Evolutionary conservation across 2,888 invertebrate genomes (phyloP).

Genomic region (Rotaria sp.): DNA sequence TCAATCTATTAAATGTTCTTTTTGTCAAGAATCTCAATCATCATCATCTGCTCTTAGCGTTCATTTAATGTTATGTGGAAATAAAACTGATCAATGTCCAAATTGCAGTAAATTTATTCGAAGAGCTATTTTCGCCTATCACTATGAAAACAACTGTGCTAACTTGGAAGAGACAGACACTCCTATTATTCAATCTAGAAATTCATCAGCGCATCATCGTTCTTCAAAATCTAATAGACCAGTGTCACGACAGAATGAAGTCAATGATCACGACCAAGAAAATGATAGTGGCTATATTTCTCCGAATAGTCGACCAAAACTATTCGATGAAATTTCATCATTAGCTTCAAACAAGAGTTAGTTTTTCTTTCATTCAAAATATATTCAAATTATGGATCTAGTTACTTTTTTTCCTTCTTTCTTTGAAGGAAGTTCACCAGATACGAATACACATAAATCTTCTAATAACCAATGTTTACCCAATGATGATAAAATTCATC

Average conservation of each 20-base stretch:
- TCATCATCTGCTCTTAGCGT: background rate
- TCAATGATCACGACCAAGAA: background rate
- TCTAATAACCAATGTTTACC: background rate
- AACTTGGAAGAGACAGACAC: background rate
- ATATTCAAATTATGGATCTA: too few relatives aligned
- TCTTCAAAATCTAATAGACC: background rate
- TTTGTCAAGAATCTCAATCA: background rate
- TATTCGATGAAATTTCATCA: too few relatives aligned
- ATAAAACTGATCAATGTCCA: background rate
- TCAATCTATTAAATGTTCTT: background rate
- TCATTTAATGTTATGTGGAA: background rate
- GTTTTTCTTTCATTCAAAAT: too few relatives aligned
- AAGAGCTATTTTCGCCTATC: background rate
- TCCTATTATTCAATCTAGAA: background rate
- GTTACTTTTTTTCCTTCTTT: too few relatives aligned
- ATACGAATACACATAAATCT: background rate
- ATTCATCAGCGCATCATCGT: background rate
- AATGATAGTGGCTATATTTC: background rate
- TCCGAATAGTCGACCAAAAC: background rate
- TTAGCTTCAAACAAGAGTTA: too few relatives aligned
- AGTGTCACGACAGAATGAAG: background rate
- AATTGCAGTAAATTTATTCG: background rate
- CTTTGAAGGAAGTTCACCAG: background rate
- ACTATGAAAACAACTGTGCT: constrained; percentile 6
- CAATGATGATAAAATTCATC: background rate